phyloP scores from a whole-genome alignment of 1,140 invertebrate genomes.

The Drepana arcuata region DNA sequence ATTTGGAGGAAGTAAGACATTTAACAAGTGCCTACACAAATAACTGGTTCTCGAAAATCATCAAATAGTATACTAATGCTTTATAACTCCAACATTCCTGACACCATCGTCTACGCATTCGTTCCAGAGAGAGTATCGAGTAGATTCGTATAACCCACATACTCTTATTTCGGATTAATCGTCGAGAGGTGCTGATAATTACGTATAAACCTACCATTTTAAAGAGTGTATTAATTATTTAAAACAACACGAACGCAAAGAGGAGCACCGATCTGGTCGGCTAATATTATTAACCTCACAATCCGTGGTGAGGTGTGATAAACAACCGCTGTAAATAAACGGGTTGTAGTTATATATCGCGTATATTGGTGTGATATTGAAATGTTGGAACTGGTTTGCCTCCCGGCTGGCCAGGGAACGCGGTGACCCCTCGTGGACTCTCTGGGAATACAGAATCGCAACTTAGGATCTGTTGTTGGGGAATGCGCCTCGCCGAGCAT shows the following conservation, averaged over 20 bases:
- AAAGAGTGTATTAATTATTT: too few relatives aligned
- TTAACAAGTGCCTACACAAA: too few relatives aligned
- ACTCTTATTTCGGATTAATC: slow-evolving; percentile 14
- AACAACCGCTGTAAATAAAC: slow-evolving; percentile 48
- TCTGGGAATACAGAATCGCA: slow-evolving; percentile 51
- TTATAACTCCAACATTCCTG: slow-evolving; percentile 16
- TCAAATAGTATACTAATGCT: slow-evolving; percentile 10
- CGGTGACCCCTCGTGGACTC: slow-evolving; percentile 46
- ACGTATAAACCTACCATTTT: too few relatives aligned
- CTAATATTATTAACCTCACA: too few relatives aligned
- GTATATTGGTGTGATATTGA: slow-evolving; percentile 63
- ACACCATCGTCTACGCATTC: slow-evolving; percentile 3
- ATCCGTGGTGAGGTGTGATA: slow-evolving; percentile 28
- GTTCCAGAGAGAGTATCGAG: slow-evolving; percentile 13
- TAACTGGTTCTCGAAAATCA: slow-evolving; percentile 13
- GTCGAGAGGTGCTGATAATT: slow-evolving; percentile 8
- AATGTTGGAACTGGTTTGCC: slow-evolving; percentile 63
- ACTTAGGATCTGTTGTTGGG: slow-evolving; percentile 35
- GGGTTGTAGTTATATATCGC: slow-evolving; percentile 42
- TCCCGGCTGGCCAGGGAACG: slow-evolving; percentile 42
- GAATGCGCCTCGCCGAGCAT: slow-evolving; percentile 30
- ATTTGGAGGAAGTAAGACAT: too few relatives aligned
- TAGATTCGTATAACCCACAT: slow-evolving; percentile 5
- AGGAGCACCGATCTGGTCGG: too few relatives aligned
- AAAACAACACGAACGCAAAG: too few relatives aligned